Base-by-base conservation (phyloP, 2,888 invertebrate genomes). In the Watsonalla binaria region DNA sequence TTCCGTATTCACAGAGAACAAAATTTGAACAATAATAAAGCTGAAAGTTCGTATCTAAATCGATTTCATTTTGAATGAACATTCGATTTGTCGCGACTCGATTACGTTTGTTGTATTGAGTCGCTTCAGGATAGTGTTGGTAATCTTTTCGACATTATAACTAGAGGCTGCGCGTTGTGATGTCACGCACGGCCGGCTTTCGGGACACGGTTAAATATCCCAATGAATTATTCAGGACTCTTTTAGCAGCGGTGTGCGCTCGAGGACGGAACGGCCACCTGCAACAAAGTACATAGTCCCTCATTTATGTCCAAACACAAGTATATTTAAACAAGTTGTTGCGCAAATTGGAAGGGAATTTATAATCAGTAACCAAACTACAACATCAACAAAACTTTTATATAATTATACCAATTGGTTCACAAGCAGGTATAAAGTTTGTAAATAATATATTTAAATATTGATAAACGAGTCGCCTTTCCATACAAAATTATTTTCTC, bases 201-300 rank as follows among this genome's bases (percentile, higher is more conserved):
- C 62, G 74, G 79, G 76, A 71, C 76, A 70, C 76, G 79, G 78
- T 79, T 86, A 84, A 86, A 87, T 86, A 87, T 85, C 77, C 75
- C 76, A 71, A 80, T 89, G 87, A 89, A 90, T 90, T 65, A 90
- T 90, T 89, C 88, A 89, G 76, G 67, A 78, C 80, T 80, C 84
- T 85, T 85, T 88, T 83, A 84, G 82, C 82, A 68, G 59, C 72
- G 74, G 72, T 71, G 66, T 60, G 72, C 76, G 73, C 79, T 74
- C 73, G 66, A 73, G 70, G 76, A 73, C 74, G 70, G 70, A 65
- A 63, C 66, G 76, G 69, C 76, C 88, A 86, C 86, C 90, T 90
- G 90, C 74, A 90, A 88, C 86, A 88, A 86, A 88, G 79, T 82
- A 83, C 71, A 83, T 68, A 80, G 75, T 78, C 75, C 74, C 78